Base-by-base conservation (phyloP, 2,797 vertebrate species). In the Argyrosomus regius region DNA sequence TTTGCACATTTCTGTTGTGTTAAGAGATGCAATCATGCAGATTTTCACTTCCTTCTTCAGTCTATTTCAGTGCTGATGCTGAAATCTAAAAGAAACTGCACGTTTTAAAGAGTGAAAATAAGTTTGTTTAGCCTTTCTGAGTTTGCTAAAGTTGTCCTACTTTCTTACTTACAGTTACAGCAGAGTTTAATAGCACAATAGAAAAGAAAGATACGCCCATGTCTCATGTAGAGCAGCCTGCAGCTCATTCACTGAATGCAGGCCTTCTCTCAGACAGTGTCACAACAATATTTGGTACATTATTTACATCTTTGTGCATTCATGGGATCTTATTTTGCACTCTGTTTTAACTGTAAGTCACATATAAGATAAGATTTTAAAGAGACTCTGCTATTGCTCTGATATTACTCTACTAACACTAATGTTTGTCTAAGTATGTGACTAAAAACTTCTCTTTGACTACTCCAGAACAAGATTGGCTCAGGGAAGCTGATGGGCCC, bases 401-500 rank as follows among this genome's bases (percentile, higher is more conserved):
- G 22, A 5, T 18, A 16, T 49, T 13, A 39, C n/a, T 60, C 8
- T 28, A 10, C 18, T 24, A 18, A 49, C 8, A 7, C 18, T 7
- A n/a, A 13, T 70, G 20, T 22, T n/a, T 48, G 41, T 46, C 17
- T n/a, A 6, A 12, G 3, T 52, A 17, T 22, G 20, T 4, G 46
- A 67, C 45, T 10, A 18, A 17, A 57, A 75, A 66, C 43, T 39
- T 39, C 50, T 26, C 14, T 31, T 13, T 28, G 5, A 1, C 16
- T 54, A 52, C 80, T 79, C 65, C 87, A 99, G 98, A 96, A 95
- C 74, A 99, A 99, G 94, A 96, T 99, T 1, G 98, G 98, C 82
- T 97, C 97, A 0, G 98, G 98, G 84, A 99, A 99, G 91, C 94
- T 99, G 87, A 97, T 99, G 98, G 98, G 98, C 35, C 98, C 98